phyloP scores from a whole-genome alignment of 2,113 vertebrate species.

The Scolopax mira region DNA sequence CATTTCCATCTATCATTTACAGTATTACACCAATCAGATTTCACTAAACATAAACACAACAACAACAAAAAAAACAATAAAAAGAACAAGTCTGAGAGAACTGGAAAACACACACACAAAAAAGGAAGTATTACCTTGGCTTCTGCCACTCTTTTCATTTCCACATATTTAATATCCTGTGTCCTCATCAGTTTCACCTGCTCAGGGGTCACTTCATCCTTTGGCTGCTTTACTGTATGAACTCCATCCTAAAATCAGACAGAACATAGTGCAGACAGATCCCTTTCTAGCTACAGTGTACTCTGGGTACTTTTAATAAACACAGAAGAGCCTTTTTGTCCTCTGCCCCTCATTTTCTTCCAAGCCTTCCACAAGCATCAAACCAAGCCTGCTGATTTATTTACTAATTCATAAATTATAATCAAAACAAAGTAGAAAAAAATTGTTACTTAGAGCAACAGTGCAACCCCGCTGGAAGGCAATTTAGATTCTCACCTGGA shows the following conservation, averaged over 20 bases:
- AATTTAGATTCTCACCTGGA: conserved; percentile 73
- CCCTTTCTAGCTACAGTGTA: too few relatives aligned
- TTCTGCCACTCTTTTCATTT: conserved; percentile 94
- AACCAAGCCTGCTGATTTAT: background rate
- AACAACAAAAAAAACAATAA: background rate
- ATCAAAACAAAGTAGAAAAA: background rate
- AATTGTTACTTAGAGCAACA: background rate
- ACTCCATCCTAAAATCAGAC: conserved; percentile 85
- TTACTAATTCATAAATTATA: background rate
- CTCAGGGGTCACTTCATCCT: conserved; percentile 84
- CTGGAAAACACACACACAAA: background rate
- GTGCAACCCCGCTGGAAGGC: background rate
- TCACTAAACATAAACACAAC: background rate
- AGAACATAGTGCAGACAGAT: background rate
- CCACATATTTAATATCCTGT: conserved; percentile 91
- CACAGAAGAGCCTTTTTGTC: background rate
- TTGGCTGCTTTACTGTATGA: conserved; percentile 77
- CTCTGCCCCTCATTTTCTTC: background rate
- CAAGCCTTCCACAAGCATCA: background rate
- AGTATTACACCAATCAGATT: background rate
- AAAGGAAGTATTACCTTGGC: conserved; percentile 75
- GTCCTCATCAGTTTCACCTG: conserved; percentile 93
- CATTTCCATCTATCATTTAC: background rate
- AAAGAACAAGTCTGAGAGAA: background rate
- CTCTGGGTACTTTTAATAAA: background rate